Evolutionary conservation across 2,113 vertebrate species (phyloP).

Genomic region (Daboia siamensis): DNA sequence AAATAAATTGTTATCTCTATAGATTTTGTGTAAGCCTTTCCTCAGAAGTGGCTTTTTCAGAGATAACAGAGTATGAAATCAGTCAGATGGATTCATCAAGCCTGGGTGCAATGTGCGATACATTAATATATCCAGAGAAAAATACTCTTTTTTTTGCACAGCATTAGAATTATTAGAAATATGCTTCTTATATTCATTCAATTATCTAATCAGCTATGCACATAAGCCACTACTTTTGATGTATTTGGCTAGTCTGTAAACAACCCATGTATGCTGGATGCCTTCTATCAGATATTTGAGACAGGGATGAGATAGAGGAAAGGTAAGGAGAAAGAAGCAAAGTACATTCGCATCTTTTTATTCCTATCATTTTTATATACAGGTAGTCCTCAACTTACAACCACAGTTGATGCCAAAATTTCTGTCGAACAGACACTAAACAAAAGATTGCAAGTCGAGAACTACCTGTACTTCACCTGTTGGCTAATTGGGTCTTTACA

Average conservation of each 20-base stretch:
- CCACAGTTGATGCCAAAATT: neutral
- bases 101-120: neutral
- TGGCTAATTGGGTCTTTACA: neutral
- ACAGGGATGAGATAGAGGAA: neutral
- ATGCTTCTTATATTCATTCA: neutral
- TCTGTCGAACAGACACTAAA: neutral
- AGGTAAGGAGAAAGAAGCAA: neutral
- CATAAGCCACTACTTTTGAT: neutral
- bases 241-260: neutral
- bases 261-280: neutral
- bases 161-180: slow-evolving; percentile 33
- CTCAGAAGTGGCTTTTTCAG: neutral
- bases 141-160: slow-evolving; percentile 39
- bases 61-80: neutral
- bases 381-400: neutral
- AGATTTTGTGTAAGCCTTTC: neutral
- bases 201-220: no score
- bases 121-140: slow-evolving; percentile 51
- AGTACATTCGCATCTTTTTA: neutral
- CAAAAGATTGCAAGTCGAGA: neutral
- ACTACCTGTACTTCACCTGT: neutral
- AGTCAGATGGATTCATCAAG: neutral
- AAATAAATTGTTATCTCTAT: neutral
- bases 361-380: neutral
- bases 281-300: neutral